These are phyloP conservation scores for Tenthredo notha DNA, from an alignment of 2,888 invertebrate genomes.

Conservation along the genomic window DNA sequence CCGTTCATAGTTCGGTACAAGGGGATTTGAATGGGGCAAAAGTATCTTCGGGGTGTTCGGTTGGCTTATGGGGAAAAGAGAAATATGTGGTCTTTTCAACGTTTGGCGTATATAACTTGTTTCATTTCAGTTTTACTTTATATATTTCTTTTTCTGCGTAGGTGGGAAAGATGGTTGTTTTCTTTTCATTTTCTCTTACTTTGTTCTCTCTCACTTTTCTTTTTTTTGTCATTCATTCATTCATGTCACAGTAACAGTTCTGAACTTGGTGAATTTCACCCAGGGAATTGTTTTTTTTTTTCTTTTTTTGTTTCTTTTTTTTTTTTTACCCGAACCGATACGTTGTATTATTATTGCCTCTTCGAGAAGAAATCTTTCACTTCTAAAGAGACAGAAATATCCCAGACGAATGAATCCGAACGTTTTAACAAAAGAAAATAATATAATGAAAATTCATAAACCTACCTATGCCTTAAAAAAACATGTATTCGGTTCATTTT, in stretches of 20 bases:
- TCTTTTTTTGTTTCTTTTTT: too few species aligned
- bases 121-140: background rate
- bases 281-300: background rate
- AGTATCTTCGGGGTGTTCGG: slow-evolving; percentile 9
- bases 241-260: background rate
- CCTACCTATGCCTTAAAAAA: too few species aligned
- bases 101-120: background rate
- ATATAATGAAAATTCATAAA: too few species aligned
- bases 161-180: background rate
- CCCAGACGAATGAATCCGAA: background rate
- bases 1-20: background rate
- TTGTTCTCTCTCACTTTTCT: too few species aligned
- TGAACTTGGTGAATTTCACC: background rate
- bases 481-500: too few species aligned
- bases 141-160: background rate
- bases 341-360: background rate
- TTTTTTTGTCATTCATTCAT: too few species aligned
- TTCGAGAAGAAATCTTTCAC: background rate
- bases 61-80: background rate
- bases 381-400: background rate
- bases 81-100: background rate
- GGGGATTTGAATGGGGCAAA: background rate
- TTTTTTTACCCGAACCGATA: background rate
- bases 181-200: background rate
- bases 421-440: background rate